Evolutionary conservation across 2,797 vertebrate genomes (phyloP).

Genomic region (Sebastes umbrosus): DNA sequence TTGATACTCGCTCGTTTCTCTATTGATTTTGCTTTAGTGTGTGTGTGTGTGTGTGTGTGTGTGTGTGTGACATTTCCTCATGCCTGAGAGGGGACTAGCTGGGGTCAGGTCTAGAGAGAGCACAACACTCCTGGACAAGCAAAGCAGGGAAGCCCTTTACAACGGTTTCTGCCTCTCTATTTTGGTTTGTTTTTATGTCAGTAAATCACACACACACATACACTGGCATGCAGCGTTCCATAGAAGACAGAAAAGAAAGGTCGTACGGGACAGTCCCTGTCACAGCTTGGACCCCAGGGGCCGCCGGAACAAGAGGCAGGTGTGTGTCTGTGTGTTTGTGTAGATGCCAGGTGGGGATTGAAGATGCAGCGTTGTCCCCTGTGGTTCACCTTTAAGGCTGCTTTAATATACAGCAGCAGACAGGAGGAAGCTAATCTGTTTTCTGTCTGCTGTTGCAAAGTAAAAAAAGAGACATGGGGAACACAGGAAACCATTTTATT

Average conservation of each 20-base stretch:
- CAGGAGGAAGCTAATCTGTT: slow-evolving; percentile 29
- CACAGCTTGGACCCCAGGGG: slow-evolving; percentile 27
- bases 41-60: neutral
- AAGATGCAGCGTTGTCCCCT: slow-evolving; percentile 44
- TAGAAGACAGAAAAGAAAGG: slow-evolving; percentile 48
- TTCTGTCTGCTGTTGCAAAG: slow-evolving; percentile 11
- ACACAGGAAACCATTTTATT: neutral
- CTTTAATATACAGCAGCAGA: slow-evolving; percentile 46
- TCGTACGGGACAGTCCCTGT: slow-evolving; percentile 45
- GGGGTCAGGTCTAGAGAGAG: slow-evolving; percentile 36
- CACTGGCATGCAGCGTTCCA: neutral
- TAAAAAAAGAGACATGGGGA: neutral
- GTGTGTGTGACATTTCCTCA: slow-evolving; percentile 22
- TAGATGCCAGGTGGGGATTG: slow-evolving; percentile 38
- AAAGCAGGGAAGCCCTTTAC: slow-evolving; percentile 29
- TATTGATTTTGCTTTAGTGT: slow-evolving; percentile 47
- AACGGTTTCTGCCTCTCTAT: neutral
- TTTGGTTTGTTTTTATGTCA: neutral
- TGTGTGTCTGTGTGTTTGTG: neutral
- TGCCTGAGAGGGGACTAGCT: neutral
- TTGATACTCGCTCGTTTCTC: neutral
- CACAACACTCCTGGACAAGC: slow-evolving; percentile 16
- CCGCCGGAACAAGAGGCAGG: slow-evolving; percentile 8
- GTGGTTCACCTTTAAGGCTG: slow-evolving; percentile 46
- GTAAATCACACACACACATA: neutral